Evolutionary conservation across 1,140 invertebrate species (phyloP).

Genomic region (Calliphora vicina): DNA sequence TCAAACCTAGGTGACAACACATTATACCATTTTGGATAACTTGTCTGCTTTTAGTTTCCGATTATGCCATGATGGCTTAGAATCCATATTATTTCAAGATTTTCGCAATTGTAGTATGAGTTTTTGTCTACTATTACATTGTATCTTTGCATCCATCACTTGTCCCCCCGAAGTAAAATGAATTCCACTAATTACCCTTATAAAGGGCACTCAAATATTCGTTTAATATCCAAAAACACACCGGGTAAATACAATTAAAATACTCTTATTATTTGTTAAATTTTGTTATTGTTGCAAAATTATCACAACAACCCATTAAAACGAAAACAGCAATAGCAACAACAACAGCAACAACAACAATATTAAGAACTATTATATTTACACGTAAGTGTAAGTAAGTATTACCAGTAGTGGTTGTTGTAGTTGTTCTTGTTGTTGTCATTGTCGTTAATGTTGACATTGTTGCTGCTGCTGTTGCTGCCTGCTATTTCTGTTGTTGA

Average conservation of each 20-base stretch:
- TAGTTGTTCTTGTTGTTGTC: background rate
- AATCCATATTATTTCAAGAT: no score
- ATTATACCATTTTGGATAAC: no score
- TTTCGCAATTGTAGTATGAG: no score
- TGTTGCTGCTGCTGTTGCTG: background rate
- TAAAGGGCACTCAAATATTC: no score
- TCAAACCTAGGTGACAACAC: no score
- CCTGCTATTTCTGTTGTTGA: constrained; percentile 16
- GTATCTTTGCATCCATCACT: no score
- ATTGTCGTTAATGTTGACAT: background rate
- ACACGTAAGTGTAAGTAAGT: constrained; percentile 5
- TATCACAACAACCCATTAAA: background rate
- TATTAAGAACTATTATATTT: constrained; percentile 5
- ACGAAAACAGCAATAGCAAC: background rate
- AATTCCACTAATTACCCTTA: no score
- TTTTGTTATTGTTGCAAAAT: background rate
- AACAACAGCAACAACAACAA: constrained; percentile 17
- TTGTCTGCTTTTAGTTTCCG: no score
- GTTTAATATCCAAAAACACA: background rate
- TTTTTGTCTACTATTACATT: no score
- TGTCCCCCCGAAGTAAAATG: no score
- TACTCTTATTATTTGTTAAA: background rate
- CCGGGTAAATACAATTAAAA: background rate
- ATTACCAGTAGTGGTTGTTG: background rate
- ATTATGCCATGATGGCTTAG: no score